Evolutionary conservation across 2,888 invertebrate species (phyloP).

Genomic region (Caenorhabditis drosophilae): DNA sequence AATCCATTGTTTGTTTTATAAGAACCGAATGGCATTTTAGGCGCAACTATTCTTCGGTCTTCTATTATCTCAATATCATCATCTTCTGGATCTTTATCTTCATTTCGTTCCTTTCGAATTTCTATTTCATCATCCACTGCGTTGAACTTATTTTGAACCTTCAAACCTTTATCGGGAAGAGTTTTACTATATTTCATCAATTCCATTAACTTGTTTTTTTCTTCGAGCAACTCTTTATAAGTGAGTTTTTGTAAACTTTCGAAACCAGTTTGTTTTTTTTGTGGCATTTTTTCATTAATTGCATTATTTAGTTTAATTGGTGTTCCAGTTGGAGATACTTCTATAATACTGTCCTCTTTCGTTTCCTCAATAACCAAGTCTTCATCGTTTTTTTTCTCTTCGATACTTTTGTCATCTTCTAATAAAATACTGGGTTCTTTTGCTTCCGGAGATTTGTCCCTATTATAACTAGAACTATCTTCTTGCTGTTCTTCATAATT

Average conservation of each 20-base stretch:
- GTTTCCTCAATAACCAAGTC: too few species aligned
- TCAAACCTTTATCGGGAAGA: slow-evolving; percentile 22
- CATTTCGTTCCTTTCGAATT: background rate
- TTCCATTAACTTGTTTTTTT: slow-evolving; percentile 16
- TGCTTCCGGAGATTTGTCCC: background rate
- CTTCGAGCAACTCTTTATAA: slow-evolving; percentile 5
- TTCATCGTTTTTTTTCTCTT: too few species aligned
- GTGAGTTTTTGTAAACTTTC: slow-evolving; percentile 7
- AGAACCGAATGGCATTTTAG: slow-evolving; percentile 11
- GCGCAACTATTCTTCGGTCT: slow-evolving; percentile 10
- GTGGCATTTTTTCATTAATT: background rate
- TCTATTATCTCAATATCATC: slow-evolving; percentile 12
- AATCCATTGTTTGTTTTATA: slow-evolving; percentile 12
- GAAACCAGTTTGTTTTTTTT: background rate
- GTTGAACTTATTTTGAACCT: slow-evolving; percentile 11
- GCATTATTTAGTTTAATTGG: background rate
- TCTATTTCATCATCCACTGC: slow-evolving; percentile 26
- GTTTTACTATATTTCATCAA: slow-evolving; percentile 5
- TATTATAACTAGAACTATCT: background rate
- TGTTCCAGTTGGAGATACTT: background rate
- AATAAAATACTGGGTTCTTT: too few species aligned
- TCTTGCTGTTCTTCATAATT: too few species aligned
- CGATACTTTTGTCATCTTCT: too few species aligned
- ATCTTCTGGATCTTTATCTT: slow-evolving; percentile 6
- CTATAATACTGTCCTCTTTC: slow-evolving; percentile 2